These are phyloP conservation scores for Stomorhina lunata DNA, from an alignment of 2,888 invertebrate genomes.

Conservation along the genomic window DNA sequence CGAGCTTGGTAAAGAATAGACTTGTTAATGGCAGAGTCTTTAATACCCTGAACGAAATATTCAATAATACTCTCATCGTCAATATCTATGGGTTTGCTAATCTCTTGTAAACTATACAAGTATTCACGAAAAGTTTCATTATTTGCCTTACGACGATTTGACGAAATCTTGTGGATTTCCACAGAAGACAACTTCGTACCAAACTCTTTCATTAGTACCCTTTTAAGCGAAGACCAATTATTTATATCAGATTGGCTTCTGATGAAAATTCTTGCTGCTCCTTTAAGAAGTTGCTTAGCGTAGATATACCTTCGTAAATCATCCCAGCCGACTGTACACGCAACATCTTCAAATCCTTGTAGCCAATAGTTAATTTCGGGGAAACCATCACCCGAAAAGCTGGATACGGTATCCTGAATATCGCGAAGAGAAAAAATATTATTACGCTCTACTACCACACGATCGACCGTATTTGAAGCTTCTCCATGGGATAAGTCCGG, in stretches of 20 bases:
- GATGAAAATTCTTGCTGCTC: conserved; percentile 28
- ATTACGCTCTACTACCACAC: background rate
- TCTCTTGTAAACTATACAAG: conserved; percentile 27
- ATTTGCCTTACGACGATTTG: background rate
- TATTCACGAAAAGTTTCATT: conserved; percentile 40
- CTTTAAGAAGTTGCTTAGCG: conserved; percentile 53
- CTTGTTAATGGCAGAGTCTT: background rate
- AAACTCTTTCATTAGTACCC: background rate
- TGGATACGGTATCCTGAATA: conserved; percentile 35
- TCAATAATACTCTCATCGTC: conserved; percentile 47
- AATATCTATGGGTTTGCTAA: conserved; percentile 22
- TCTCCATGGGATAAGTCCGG: background rate
- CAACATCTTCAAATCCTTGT: conserved; percentile 53
- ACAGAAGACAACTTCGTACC: background rate
- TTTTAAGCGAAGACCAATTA: conserved; percentile 15
- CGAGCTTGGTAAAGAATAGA: background rate
- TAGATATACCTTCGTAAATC: conserved; percentile 47
- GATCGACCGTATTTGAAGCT: background rate
- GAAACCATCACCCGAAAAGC: conserved; percentile 37
- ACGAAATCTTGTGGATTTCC: conserved; percentile 31
- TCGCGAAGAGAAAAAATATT: conserved; percentile 34
- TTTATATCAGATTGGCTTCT: conserved; percentile 3
- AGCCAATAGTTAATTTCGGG: conserved; percentile 51
- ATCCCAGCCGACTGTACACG: conserved; percentile 39
- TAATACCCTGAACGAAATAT: background rate